Conservation (phyloP, 2,797 vertebrate species). For the Platyrinchus mystaceus region DNA sequence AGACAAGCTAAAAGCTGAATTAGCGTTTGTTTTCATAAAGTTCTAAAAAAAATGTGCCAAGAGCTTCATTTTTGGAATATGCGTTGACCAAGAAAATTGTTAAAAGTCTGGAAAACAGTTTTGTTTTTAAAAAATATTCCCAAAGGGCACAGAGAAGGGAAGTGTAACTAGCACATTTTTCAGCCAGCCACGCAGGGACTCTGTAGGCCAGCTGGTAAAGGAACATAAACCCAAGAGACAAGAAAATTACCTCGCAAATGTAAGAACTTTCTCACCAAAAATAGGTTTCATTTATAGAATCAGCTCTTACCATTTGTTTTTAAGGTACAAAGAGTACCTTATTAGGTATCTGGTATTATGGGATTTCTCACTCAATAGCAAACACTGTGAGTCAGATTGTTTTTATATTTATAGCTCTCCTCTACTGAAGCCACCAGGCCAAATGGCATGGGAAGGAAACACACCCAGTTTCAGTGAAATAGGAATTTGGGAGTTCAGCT, state of each 20-base stretch:
- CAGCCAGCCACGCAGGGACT: not conserved
- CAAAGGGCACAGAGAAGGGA: not conserved
- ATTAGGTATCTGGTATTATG: not conserved
- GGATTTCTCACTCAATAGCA: not conserved
- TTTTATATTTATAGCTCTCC: not conserved
- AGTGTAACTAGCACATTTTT: not conserved
- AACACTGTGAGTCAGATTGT: rapidly evolving
- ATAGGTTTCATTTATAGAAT: not conserved
- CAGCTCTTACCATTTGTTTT: not conserved
- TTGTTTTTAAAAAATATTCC: not conserved
- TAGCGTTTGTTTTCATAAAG: not conserved
- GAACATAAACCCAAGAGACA: not conserved
- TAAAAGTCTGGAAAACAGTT: not conserved
- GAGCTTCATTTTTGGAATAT: not conserved
- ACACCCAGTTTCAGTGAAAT: not conserved
- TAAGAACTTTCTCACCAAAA: not conserved
- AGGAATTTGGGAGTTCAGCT: not conserved
- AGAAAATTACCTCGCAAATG: not conserved
- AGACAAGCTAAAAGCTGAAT: not conserved
- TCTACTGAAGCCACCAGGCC: not conserved
- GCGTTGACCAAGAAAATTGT: not conserved
- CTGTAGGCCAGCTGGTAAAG: not conserved
- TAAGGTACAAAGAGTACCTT: not conserved
- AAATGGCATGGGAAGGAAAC: not conserved
- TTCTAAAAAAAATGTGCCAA: not conserved